Conservation (phyloP, 2,888 invertebrate genomes). For the Andrena chrysosceles region DNA sequence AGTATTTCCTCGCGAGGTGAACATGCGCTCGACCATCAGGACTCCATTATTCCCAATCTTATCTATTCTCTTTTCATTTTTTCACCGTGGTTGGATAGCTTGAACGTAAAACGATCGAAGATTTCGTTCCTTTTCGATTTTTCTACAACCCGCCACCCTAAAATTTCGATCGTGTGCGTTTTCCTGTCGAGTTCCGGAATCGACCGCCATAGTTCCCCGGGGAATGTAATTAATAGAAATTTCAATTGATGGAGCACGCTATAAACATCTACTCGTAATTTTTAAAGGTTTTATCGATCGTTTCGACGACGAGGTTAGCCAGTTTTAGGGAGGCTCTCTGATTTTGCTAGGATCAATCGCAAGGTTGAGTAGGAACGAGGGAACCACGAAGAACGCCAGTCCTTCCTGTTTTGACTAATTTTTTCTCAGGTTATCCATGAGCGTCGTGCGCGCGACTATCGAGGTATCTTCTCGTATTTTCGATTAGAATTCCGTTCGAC, state of each 20-base stretch:
- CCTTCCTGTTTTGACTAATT: slow-evolving; percentile 62
- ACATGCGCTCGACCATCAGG: slow-evolving; percentile 35
- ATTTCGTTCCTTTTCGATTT: slow-evolving; percentile 35
- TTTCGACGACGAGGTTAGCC: slow-evolving; percentile 34
- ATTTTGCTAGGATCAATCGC: slow-evolving; percentile 29
- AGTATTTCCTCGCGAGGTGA: slow-evolving; percentile 63
- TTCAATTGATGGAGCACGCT: background rate
- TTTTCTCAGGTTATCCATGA: slow-evolving; percentile 50
- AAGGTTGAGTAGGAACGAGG: slow-evolving; percentile 3
- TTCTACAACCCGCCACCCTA: slow-evolving; percentile 22
- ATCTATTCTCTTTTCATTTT: background rate
- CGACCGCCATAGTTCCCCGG: slow-evolving; percentile 30
- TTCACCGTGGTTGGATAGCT: background rate
- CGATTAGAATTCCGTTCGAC: slow-evolving; percentile 57
- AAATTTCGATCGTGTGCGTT: slow-evolving; percentile 33
- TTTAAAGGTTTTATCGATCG: slow-evolving; percentile 43
- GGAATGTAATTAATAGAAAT: slow-evolving; percentile 1
- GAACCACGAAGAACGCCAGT: slow-evolving; percentile 58
- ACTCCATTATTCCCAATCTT: background rate
- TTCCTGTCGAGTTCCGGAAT: slow-evolving; percentile 43
- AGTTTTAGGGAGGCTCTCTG: slow-evolving; percentile 20
- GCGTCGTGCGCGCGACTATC: slow-evolving; percentile 66
- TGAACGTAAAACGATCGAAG: background rate
- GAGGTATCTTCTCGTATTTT: slow-evolving; percentile 63
- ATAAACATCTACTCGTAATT: slow-evolving; percentile 17